Evolutionary conservation across 64 coral and sea anemone species (phyloP).

Genomic region (Pocillopora verrucosa): DNA sequence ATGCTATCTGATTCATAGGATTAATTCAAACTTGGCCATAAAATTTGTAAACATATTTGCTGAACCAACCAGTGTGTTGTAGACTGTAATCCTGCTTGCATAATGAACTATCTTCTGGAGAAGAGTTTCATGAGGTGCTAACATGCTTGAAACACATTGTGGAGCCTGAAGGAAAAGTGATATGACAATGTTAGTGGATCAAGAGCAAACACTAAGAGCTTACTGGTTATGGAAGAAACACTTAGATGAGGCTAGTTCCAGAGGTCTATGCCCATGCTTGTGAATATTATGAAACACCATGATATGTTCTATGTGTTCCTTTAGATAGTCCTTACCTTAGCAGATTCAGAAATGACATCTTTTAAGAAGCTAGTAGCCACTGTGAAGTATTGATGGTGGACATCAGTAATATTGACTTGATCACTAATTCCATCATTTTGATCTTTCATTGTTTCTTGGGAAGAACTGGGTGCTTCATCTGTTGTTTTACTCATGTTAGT

Average conservation of each 20-base stretch:
- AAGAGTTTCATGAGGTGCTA: constrained; percentile 79
- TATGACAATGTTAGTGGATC: background rate
- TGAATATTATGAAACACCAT: no score
- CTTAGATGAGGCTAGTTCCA: no score
- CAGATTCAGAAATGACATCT: constrained; percentile 73
- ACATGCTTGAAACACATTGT: constrained; percentile 78
- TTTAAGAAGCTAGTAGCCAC: constrained; percentile 71
- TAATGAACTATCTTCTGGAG: constrained; percentile 87
- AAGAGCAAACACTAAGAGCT: background rate
- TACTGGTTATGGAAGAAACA: background rate
- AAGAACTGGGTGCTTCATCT: background rate
- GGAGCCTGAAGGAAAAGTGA: constrained; percentile 45
- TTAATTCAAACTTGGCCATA: no score
- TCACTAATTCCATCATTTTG: background rate
- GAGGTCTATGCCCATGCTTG: no score
- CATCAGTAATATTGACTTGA: background rate
- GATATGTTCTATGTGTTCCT: background rate
- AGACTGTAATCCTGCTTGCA: constrained; percentile 63
- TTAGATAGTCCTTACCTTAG: constrained; percentile 33
- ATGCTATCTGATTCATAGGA: no score
- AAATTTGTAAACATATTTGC: no score
- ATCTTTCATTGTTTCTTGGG: background rate
- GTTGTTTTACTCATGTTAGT: background rate
- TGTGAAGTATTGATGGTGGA: constrained; percentile 88
- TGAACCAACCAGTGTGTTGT: constrained; percentile 47